Evolutionary conservation across 2,888 invertebrate genomes (phyloP).

Genomic region (Oscheius sp.): DNA sequence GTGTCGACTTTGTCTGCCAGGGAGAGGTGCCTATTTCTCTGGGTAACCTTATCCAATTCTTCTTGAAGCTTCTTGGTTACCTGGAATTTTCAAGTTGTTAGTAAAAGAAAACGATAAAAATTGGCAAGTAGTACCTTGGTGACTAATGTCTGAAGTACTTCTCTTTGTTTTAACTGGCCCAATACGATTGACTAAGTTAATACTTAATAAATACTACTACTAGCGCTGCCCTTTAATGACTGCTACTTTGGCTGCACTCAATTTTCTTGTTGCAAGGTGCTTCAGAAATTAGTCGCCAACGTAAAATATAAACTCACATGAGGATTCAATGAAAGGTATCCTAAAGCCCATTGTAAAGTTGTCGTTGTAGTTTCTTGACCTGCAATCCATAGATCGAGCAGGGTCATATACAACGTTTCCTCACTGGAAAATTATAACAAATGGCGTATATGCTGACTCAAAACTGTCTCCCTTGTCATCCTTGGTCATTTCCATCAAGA

Average conservation of each 20-base stretch:
- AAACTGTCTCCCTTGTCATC: not conserved
- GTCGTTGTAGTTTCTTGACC: slow-evolving; percentile 55
- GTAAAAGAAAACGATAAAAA: no score
- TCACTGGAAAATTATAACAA: not conserved
- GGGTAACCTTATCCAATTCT: slow-evolving; percentile 11
- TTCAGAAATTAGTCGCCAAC: no score
- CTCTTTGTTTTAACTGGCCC: no score
- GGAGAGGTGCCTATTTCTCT: not conserved
- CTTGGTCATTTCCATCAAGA: slow-evolving; percentile 17
- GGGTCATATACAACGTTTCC: not conserved
- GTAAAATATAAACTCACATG: no score
- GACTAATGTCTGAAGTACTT: no score
- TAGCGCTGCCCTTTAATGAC: no score
- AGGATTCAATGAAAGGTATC: slow-evolving; percentile 36
- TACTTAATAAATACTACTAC: no score
- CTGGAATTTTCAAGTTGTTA: not conserved
- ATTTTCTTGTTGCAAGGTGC: no score
- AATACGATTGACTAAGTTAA: no score
- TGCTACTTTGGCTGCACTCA: no score
- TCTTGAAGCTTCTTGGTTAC: slow-evolving; percentile 1
- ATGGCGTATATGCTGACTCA: no score
- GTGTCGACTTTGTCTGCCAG: slow-evolving; percentile 10
- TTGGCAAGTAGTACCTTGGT: no score
- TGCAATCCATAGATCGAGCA: slow-evolving; percentile 52
- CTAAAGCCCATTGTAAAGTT: slow-evolving; percentile 48